Evolutionary conservation across 2,113 vertebrate genomes (phyloP).

Genomic region (Cnemophilus loriae): DNA sequence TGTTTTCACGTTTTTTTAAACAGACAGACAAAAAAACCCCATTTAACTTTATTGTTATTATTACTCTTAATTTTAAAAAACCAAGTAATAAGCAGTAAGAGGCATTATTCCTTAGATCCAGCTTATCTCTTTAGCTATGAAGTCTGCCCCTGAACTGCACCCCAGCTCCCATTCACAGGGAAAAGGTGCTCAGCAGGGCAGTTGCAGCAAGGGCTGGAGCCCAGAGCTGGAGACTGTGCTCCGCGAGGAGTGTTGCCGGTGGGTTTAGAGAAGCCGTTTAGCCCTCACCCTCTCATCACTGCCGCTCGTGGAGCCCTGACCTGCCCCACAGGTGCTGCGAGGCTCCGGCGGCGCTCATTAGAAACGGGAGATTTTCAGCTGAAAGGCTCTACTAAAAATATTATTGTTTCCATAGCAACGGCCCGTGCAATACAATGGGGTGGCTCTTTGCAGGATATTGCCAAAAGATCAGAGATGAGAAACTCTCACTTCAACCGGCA

Average conservation of each 20-base stretch:
- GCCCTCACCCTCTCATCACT: accelerated
- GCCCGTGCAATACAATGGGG: neutral
- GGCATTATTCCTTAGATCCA: neutral
- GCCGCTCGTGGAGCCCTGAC: neutral
- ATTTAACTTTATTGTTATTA: neutral
- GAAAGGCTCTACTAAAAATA: slow-evolving; percentile 49
- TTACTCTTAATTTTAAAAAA: neutral
- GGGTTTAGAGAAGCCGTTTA: neutral
- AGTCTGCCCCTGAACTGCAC: neutral
- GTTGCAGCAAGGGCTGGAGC: neutral
- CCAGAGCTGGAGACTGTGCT: accelerated
- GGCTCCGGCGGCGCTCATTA: neutral
- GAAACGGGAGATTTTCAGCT: neutral
- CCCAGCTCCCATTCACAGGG: neutral
- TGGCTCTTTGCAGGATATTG: slow-evolving; percentile 1
- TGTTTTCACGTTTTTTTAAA: neutral
- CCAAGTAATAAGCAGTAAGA: neutral
- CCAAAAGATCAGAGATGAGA: neutral
- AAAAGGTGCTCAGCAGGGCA: neutral
- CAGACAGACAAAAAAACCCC: accelerated
- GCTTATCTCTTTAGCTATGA: neutral
- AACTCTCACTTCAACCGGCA: neutral
- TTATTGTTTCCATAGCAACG: slow-evolving; percentile 35
- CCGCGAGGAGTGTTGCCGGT: neutral
- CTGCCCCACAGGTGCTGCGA: neutral